Evolutionary conservation across 2,888 invertebrate species (phyloP).

Genomic region (Empis livida): DNA sequence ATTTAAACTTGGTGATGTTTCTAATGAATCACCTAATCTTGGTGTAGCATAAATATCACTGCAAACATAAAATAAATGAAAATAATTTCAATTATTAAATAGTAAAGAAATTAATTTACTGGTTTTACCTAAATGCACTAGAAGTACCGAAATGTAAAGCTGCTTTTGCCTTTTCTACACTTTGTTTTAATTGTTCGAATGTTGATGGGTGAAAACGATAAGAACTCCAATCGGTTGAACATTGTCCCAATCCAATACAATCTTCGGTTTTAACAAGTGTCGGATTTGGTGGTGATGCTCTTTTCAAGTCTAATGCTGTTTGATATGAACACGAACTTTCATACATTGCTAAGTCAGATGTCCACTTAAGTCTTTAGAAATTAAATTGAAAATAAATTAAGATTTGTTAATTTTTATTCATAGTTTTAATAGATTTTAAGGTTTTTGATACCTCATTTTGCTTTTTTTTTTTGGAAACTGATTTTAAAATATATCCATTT

Average conservation of each 20-base stretch:
- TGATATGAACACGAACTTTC: constrained; percentile 90
- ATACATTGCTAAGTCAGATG: constrained; percentile 50
- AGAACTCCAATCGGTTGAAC: constrained; percentile 58
- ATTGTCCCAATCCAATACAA: constrained; percentile 36
- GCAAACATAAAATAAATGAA: constrained; percentile 2
- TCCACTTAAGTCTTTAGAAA: constrained; percentile 13
- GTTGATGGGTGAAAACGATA: constrained; percentile 78
- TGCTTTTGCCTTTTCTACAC: constrained; percentile 82
- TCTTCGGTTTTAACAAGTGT: constrained; percentile 39
- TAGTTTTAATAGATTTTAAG: no score
- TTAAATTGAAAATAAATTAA: not conserved
- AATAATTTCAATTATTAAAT: not conserved
- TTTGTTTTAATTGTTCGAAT: constrained; percentile 80
- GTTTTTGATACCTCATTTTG: no score
- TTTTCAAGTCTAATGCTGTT: constrained; percentile 65
- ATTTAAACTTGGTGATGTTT: constrained; percentile 22
- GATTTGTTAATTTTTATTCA: not conserved
- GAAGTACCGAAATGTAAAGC: constrained; percentile 62
- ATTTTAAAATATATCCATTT: no score
- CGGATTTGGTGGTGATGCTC: constrained; percentile 42
- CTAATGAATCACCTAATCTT: constrained; percentile 30
- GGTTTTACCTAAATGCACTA: constrained; percentile 54
- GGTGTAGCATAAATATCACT: constrained; percentile 36
- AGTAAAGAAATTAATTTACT: not conserved
- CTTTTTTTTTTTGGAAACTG: no score